These are phyloP conservation scores for Martes martes DNA, from an alignment of 2,113 vertebrate species.

Conservation along the genomic window DNA sequence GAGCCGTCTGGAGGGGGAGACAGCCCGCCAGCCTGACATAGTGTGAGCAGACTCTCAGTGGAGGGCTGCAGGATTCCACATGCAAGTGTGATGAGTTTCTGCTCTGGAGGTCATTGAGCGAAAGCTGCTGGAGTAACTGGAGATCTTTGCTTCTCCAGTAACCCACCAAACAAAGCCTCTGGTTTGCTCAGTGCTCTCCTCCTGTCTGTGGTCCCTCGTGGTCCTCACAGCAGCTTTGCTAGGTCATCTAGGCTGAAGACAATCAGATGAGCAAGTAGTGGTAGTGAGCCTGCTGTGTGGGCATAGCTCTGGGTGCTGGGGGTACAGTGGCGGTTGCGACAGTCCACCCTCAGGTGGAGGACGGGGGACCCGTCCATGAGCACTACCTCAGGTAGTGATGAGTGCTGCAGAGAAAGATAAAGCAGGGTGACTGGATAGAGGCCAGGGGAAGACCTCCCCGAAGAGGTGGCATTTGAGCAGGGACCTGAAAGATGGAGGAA, in stretches of 20 bases:
- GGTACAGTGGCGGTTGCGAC: not conserved
- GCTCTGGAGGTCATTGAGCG: not conserved
- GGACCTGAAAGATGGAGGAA: not conserved
- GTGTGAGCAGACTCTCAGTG: not conserved
- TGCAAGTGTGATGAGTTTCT: not conserved
- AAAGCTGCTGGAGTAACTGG: not conserved
- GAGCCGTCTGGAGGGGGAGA: not conserved
- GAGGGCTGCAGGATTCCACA: not conserved
- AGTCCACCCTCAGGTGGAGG: not conserved
- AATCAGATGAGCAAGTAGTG: not conserved
- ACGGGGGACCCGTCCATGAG: rapidly evolving
- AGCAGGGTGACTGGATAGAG: not conserved
- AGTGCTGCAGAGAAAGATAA: not conserved
- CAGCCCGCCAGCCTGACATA: not conserved
- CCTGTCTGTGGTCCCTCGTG: not conserved
- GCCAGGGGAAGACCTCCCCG: not conserved
- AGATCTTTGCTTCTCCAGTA: not conserved
- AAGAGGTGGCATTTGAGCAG: not conserved
- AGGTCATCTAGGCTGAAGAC: not conserved
- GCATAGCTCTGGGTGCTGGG: not conserved
- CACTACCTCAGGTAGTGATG: not conserved
- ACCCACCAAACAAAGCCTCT: not conserved
- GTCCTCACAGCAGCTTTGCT: not conserved
- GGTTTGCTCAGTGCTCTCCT: not conserved
- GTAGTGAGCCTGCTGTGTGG: not conserved